Evolutionary conservation across 2,797 vertebrate species (phyloP).

Genomic region (Crenuchus spilurus): DNA sequence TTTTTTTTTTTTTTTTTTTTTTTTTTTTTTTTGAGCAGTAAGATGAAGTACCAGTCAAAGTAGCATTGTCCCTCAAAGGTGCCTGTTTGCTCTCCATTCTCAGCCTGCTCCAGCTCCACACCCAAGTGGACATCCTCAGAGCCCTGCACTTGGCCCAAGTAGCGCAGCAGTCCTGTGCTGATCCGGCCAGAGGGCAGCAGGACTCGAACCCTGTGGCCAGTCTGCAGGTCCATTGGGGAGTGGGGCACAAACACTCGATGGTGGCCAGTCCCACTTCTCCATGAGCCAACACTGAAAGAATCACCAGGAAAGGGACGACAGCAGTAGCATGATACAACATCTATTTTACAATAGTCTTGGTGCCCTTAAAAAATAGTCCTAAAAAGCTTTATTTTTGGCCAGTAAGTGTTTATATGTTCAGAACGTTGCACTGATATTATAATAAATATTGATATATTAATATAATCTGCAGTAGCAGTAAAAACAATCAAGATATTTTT

Average conservation of each 20-base stretch:
- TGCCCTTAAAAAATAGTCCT: too few species aligned
- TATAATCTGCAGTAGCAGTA: too few species aligned
- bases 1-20: too few species aligned
- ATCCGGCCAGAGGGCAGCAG: slow-evolving; percentile 76
- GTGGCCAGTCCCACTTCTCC: slow-evolving; percentile 57
- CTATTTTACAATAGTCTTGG: too few species aligned
- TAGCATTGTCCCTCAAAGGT: slow-evolving; percentile 67
- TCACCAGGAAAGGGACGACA: background rate
- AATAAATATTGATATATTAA: too few species aligned
- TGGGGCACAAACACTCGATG: slow-evolving; percentile 76
- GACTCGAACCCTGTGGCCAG: slow-evolving; percentile 77
- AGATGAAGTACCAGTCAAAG: slow-evolving; percentile 77
- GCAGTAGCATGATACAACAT: too few species aligned
- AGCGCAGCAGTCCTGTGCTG: slow-evolving; percentile 74
- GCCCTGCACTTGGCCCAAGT: slow-evolving; percentile 74
- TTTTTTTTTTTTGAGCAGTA: background rate
- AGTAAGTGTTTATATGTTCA: too few species aligned
- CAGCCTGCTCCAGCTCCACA: slow-evolving; percentile 75
- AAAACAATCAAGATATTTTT: too few species aligned
- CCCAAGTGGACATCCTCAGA: slow-evolving; percentile 75
- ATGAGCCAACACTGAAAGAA: slow-evolving; percentile 61
- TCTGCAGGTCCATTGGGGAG: slow-evolving; percentile 77
- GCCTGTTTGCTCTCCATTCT: slow-evolving; percentile 64
- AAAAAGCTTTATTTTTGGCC: too few species aligned
- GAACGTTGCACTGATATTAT: too few species aligned